A percentile compares a stretch with the other conserved stretches of the same genome.
phyloP scores from a whole-genome alignment of 1,140 invertebrate species.

The Halesus radiatus region DNA sequence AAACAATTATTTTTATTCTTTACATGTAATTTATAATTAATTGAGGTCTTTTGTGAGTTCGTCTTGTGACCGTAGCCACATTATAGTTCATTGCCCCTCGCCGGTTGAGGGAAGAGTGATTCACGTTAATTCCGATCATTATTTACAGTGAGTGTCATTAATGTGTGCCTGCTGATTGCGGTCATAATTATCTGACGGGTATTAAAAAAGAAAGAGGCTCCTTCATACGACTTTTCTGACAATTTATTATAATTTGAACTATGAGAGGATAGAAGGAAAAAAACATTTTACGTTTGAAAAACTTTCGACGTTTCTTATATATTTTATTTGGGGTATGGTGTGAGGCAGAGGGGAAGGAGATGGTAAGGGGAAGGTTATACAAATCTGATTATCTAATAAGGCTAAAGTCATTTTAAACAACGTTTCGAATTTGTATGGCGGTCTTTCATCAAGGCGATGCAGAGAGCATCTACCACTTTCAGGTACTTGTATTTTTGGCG shows the following conservation, averaged over 20 bases:
- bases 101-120: not conserved
- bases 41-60: slow-evolving; percentile 2
- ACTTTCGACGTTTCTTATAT: too few relatives aligned
- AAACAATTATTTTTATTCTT: not conserved
- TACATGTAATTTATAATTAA: slow-evolving; percentile 8
- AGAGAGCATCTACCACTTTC: too few relatives aligned
- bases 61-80: slow-evolving; percentile 11
- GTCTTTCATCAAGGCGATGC: too few relatives aligned
- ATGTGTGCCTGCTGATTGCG: slow-evolving; percentile 43
- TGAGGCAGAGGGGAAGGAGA: too few relatives aligned
- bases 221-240: not conserved
- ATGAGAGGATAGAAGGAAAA: too few relatives aligned
- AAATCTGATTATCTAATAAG: too few relatives aligned
- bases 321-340: too few relatives aligned
- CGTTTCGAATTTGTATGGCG: too few relatives aligned
- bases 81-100: slow-evolving; percentile 26
- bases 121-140: slow-evolving; percentile 43
- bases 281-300: too few relatives aligned
- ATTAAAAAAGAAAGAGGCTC: slow-evolving; percentile 2
- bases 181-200: slow-evolving; percentile 48
- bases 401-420: too few relatives aligned
- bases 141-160: slow-evolving; percentile 46
- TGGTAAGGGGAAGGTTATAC: too few relatives aligned
- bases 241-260: not conserved
- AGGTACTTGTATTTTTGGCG: too few relatives aligned